Conservation (phyloP, 1,140 invertebrate species). For the Hylaeus volcanicus region DNA sequence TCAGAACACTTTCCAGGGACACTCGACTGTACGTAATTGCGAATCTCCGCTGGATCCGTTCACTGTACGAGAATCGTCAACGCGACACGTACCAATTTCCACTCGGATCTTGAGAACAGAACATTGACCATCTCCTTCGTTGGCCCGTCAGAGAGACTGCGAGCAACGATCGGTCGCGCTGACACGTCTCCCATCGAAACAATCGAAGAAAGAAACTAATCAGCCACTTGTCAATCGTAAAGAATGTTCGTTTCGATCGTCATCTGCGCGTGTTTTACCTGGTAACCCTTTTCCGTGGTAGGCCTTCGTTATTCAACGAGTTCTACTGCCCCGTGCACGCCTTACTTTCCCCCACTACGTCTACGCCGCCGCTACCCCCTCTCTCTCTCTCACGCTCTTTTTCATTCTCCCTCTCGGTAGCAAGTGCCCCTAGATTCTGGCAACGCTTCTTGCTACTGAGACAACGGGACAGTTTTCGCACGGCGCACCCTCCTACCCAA, state of each 20-base stretch:
- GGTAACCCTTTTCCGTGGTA: neutral
- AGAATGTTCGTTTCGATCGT: neutral
- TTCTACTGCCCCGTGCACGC: conserved; percentile 27
- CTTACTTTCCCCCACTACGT: conserved; percentile 21
- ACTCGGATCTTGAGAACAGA: neutral
- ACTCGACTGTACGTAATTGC: neutral
- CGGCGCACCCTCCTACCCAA: conserved; percentile 61
- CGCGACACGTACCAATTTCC: neutral
- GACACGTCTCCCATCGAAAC: neutral
- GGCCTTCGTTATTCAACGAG: conserved; percentile 18
- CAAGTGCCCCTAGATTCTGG: conserved; percentile 45
- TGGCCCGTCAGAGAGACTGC: neutral
- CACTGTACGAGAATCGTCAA: neutral
- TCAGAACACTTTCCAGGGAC: neutral
- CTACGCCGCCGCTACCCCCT: neutral
- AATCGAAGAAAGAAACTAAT: neutral
- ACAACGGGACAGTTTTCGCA: conserved; percentile 67
- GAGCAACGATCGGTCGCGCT: neutral
- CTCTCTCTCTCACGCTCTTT: neutral
- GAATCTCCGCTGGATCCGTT: neutral
- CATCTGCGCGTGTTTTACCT: neutral
- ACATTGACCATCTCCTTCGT: too few species aligned
- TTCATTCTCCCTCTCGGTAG: conserved; percentile 13
- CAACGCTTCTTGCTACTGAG: conserved; percentile 50
- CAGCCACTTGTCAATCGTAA: neutral